Conservation (phyloP, 2,113 vertebrate genomes). For the Hylia prasina region DNA sequence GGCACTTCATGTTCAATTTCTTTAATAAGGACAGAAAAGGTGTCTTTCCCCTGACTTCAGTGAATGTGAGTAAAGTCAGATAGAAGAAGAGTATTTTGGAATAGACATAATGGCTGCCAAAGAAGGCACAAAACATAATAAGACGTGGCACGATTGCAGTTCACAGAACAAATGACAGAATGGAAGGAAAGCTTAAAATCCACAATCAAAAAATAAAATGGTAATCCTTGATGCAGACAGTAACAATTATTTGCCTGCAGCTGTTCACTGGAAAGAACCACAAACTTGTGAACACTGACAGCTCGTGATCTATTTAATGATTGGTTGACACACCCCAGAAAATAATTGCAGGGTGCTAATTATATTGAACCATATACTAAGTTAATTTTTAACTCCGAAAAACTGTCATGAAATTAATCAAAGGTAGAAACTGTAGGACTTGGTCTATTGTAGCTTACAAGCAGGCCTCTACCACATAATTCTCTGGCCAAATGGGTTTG, state of each 20-base stretch:
- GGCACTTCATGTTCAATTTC: not conserved
- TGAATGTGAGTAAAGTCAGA: not conserved
- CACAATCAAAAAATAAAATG: not conserved
- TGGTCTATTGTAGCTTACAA: not conserved
- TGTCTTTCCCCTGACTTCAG: not conserved
- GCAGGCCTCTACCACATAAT: not conserved
- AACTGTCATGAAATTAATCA: not conserved
- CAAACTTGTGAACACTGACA: not conserved
- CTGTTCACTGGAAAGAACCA: not conserved
- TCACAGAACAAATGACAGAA: not conserved
- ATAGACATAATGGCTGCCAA: not conserved
- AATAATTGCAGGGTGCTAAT: not conserved
- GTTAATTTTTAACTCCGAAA: not conserved
- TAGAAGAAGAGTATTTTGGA: not conserved
- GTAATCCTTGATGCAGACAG: not conserved
- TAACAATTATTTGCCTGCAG: not conserved
- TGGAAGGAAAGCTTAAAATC: not conserved
- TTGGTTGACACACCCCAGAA: not conserved
- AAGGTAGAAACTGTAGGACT: not conserved
- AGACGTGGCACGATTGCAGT: not conserved
- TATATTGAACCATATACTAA: not conserved
- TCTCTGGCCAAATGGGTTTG: not conserved
- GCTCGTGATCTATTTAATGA: not conserved
- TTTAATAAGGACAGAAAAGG: not conserved
- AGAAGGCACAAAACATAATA: not conserved